A percentile compares a stretch with the other conserved stretches of the same genome.
These are phyloP conservation scores for Noctilio leporinus DNA, from an alignment of 2,113 vertebrate genomes.

Conservation along the genomic window DNA sequence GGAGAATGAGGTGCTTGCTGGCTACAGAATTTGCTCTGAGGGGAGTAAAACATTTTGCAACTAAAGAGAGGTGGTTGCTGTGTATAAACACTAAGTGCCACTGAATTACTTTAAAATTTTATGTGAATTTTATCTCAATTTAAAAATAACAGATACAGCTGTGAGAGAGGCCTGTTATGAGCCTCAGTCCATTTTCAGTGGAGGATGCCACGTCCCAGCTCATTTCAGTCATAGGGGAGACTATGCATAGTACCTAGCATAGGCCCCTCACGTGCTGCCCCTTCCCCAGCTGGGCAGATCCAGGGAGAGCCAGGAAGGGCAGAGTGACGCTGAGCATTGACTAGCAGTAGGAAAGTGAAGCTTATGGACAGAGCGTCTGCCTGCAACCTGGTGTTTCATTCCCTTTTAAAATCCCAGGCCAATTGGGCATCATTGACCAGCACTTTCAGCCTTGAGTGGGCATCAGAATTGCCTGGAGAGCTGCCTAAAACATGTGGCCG, in stretches of 20 bases:
- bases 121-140: neutral
- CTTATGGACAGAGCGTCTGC: neutral
- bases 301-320: neutral
- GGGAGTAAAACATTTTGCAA: neutral
- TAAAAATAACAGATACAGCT: neutral
- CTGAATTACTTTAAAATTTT: neutral
- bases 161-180: too few relatives aligned
- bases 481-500: neutral
- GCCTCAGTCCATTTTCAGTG: neutral
- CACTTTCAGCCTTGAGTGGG: neutral
- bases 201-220: neutral
- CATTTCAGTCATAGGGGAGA: neutral
- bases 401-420: neutral
- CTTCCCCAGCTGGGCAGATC: neutral
- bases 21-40: neutral
- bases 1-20: neutral
- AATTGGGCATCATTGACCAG: neutral
- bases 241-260: neutral
- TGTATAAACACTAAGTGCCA: neutral
- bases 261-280: neutral
- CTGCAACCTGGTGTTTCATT: neutral
- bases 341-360: neutral
- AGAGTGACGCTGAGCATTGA: neutral
- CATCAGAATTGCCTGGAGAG: neutral
- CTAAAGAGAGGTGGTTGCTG: neutral